These are phyloP conservation scores for Calliphora vomitoria DNA, from an alignment of 2,888 invertebrate genomes.

Conservation along the genomic window DNA sequence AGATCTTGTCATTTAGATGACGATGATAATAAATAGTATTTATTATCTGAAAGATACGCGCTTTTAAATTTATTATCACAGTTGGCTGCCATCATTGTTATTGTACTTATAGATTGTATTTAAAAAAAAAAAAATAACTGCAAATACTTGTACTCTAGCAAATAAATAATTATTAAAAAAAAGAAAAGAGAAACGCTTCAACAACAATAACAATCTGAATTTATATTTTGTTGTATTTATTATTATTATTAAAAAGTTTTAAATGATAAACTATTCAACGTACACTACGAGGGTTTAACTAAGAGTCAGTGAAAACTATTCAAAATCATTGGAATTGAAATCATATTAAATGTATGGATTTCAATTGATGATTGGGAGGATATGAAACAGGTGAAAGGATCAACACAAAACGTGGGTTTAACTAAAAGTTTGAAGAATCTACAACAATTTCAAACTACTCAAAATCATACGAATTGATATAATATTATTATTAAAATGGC, in stretches of 20 bases:
- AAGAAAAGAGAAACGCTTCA: slow-evolving; percentile 7
- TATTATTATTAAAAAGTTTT: slow-evolving; percentile 11
- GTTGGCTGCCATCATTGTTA: slow-evolving; percentile 69
- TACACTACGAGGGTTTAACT: slow-evolving; percentile 11
- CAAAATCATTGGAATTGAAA: too few relatives aligned
- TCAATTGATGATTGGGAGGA: too few relatives aligned
- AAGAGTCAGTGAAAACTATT: not conserved
- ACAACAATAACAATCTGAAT: not conserved
- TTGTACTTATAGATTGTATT: slow-evolving; percentile 20
- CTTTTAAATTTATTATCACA: slow-evolving; percentile 75
- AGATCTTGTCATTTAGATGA: slow-evolving; percentile 28
- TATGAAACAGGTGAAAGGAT: too few relatives aligned
- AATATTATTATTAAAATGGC: too few relatives aligned
- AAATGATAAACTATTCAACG: slow-evolving; percentile 36
- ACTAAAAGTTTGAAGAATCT: too few relatives aligned
- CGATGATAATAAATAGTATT: slow-evolving; percentile 14
- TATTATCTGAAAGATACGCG: slow-evolving; percentile 74
- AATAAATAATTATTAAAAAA: not conserved
- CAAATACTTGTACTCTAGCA: slow-evolving; percentile 6
- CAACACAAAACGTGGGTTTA: too few relatives aligned
- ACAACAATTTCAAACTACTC: too few relatives aligned
- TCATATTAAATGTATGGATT: too few relatives aligned
- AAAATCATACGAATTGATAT: too few relatives aligned
- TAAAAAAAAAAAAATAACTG: not conserved
- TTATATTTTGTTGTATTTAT: not conserved